A percentile compares a stretch with the other conserved stretches of the same genome.
These are phyloP conservation scores for Omphaloscelis lunosa DNA, from an alignment of 2,888 invertebrate genomes.

Conservation along the genomic window DNA sequence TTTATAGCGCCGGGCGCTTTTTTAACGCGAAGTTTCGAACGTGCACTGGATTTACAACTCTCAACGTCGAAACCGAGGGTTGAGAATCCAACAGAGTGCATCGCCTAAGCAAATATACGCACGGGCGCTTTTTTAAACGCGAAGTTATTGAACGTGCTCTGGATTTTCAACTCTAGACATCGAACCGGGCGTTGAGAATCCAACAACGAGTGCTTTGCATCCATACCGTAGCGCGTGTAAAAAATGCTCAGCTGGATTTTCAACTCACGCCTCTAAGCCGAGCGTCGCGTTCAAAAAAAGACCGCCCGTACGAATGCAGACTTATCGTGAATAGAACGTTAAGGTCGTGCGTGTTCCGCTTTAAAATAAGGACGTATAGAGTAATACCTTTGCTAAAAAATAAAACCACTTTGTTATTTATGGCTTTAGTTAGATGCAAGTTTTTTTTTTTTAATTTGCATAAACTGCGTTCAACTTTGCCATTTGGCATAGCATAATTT, in stretches of 20 bases:
- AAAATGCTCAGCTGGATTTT: background rate
- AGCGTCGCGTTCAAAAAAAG: background rate
- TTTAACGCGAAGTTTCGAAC: background rate
- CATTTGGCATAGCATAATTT: conserved; percentile 54
- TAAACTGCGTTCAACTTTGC: conserved; percentile 54
- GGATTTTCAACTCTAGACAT: too few species aligned
- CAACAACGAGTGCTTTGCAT: too few species aligned
- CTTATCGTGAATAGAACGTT: conserved; percentile 27
- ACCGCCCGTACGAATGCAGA: background rate
- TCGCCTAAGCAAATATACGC: too few species aligned
- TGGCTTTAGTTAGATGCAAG: background rate
- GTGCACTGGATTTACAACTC: too few species aligned
- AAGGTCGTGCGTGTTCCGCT: conserved; percentile 13
- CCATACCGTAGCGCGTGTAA: too few species aligned
- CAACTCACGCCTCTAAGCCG: background rate
- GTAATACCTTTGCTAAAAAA: conserved; percentile 1
- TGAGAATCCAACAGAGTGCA: too few species aligned
- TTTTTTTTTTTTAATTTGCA: conserved; percentile 8
- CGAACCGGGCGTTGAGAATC: too few species aligned
- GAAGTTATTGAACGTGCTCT: too few species aligned
- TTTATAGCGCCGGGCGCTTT: background rate
- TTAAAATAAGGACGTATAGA: conserved; percentile 23
- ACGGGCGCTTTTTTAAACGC: background rate
- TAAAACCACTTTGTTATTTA: conserved; percentile 26
- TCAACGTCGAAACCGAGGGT: too few species aligned